Evolutionary conservation across 2,113 vertebrate genomes (phyloP).

Genomic region (Hemichromis elongatus): DNA sequence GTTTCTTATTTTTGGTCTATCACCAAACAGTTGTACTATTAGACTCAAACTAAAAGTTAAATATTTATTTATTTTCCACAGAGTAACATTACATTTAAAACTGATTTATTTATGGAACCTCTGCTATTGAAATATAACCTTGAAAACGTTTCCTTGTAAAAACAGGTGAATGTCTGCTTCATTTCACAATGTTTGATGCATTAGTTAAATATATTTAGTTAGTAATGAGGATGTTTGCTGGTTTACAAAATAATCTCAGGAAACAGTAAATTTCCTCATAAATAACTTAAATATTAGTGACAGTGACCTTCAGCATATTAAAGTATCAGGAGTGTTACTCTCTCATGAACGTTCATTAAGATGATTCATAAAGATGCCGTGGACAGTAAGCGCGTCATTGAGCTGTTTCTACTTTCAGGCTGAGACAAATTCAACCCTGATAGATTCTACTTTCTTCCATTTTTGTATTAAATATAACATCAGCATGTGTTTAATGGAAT

Average conservation of each 20-base stretch:
- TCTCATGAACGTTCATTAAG: too few relatives aligned
- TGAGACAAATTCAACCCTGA: not conserved
- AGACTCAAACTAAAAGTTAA: not conserved
- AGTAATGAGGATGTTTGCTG: too few relatives aligned
- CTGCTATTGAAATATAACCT: not conserved
- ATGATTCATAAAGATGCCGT: fast-evolving
- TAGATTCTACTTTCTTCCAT: too few relatives aligned
- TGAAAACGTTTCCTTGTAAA: not conserved
- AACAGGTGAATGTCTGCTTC: fast-evolving
- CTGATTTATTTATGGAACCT: fast-evolving
- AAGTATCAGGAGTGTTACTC: too few relatives aligned
- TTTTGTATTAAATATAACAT: too few relatives aligned
- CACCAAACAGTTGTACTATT: fast-evolving
- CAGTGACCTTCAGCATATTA: too few relatives aligned
- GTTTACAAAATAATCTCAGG: too few relatives aligned
- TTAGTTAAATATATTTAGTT: not conserved
- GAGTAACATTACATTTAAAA: fast-evolving
- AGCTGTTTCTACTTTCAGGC: not conserved
- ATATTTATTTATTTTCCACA: not conserved
- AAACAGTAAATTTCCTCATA: too few relatives aligned
- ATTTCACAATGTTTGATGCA: not conserved
- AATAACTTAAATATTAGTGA: too few relatives aligned
- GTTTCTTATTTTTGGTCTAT: too few relatives aligned
- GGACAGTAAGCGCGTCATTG: fast-evolving
- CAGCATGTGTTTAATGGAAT: too few relatives aligned